Evolutionary conservation across 2,113 vertebrate species (phyloP).

Genomic region (Takifugu bimaculatus): DNA sequence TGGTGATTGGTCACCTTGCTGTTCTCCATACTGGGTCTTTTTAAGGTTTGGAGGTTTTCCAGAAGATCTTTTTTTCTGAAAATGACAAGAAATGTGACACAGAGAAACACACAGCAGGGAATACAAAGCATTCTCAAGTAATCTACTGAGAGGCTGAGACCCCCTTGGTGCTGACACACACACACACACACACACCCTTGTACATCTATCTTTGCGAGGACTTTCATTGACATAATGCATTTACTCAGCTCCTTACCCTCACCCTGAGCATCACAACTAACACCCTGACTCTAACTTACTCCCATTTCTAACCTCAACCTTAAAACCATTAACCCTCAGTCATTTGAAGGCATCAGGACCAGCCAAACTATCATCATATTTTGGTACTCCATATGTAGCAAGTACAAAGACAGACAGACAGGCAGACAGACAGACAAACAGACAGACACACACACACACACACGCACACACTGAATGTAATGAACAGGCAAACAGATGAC

Average conservation of each 20-base stretch:
- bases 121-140: constrained; percentile 18
- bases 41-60: background rate
- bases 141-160: constrained; percentile 37
- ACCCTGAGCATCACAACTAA: no score
- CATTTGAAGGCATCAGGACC: no score
- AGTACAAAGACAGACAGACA: no score
- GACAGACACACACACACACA: constrained; percentile 10
- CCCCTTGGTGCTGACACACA: constrained; percentile 1
- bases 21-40: constrained; percentile 63
- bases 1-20: constrained; percentile 65
- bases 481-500: constrained; percentile 1
- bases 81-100: constrained; percentile 39
- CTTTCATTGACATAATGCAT: no score
- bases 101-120: constrained; percentile 15
- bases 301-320: no score
- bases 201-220: background rate
- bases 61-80: constrained; percentile 30
- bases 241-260: no score
- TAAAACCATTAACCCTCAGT: no score
- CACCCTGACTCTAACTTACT: no score
- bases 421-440: background rate
- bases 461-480: constrained; percentile 20
- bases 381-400: background rate
- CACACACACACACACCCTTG: background rate
- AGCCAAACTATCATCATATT: no score